phyloP scores from a whole-genome alignment of 1,140 invertebrate genomes.

The Brachionus paranguensis region DNA sequence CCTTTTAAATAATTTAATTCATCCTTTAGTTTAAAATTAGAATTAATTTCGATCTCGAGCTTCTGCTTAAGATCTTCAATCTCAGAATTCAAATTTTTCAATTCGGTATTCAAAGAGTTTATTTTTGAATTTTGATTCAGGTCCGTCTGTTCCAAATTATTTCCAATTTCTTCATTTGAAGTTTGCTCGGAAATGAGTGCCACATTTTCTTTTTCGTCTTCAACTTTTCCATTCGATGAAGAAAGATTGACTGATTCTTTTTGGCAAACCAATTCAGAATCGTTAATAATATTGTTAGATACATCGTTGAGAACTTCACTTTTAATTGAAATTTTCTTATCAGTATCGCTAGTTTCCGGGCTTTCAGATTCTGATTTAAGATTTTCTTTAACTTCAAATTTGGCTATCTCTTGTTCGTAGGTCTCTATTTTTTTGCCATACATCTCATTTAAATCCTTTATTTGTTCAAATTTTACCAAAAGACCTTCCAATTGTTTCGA shows the following conservation, averaged over 20 bases:
- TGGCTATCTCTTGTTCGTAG: background rate
- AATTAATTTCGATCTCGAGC: background rate
- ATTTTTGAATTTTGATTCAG: background rate
- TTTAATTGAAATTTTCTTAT: background rate
- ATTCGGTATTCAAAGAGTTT: background rate
- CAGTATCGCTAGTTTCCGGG: background rate
- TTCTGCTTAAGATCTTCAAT: background rate
- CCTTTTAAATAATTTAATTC: background rate
- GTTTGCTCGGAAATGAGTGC: background rate
- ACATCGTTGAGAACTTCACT: background rate
- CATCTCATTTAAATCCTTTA: background rate
- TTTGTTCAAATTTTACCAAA: conserved; percentile 12
- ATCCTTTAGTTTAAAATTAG: background rate
- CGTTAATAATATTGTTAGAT: background rate
- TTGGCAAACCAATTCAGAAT: background rate
- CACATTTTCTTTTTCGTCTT: conserved; percentile 30
- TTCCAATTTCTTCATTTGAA: background rate
- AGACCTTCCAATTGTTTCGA: conserved; percentile 25
- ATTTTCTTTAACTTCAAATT: conserved; percentile 14
- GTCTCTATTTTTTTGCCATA: background rate
- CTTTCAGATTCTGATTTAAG: background rate
- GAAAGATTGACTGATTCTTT: background rate
- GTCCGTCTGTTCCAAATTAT: background rate
- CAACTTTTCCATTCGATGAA: background rate
- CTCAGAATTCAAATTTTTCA: background rate